Evolutionary conservation across 2,888 invertebrate species (phyloP).

Genomic region (Cheilosia soror): DNA sequence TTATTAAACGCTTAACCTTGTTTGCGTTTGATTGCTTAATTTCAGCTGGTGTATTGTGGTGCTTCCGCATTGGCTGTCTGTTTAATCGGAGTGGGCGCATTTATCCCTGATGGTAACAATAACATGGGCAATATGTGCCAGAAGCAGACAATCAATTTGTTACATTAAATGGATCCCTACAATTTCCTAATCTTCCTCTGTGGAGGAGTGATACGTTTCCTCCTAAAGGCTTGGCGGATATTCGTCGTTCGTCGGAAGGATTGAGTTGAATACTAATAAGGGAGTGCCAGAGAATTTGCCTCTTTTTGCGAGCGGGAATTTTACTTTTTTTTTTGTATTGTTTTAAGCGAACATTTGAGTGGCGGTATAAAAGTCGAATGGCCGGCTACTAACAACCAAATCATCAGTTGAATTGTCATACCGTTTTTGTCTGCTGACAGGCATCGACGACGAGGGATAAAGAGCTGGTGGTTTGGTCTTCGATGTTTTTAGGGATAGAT

Average conservation of each 20-base stretch:
- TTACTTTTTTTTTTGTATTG: neutral
- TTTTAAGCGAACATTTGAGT: slow-evolving; percentile 29
- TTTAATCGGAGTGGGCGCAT: slow-evolving; percentile 53
- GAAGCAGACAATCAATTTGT: slow-evolving; percentile 60
- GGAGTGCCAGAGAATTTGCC: slow-evolving; percentile 23
- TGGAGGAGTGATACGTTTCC: neutral
- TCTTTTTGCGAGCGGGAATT: neutral
- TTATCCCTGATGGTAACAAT: slow-evolving; percentile 50
- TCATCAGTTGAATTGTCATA: slow-evolving; percentile 70
- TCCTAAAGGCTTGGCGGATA: slow-evolving; percentile 23
- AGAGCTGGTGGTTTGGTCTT: neutral
- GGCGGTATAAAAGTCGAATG: slow-evolving; percentile 14
- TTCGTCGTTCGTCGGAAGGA: slow-evolving; percentile 23
- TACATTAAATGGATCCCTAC: slow-evolving; percentile 43
- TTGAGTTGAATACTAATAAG: slow-evolving; percentile 70
- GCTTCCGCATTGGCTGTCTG: slow-evolving; percentile 10
- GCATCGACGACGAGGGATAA: neutral
- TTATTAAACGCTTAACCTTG: slow-evolving; percentile 56
- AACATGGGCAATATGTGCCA: slow-evolving; percentile 56
- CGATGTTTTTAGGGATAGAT: slow-evolving; percentile 14
- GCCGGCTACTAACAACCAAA: slow-evolving; percentile 56
- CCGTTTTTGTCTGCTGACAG: slow-evolving; percentile 43
- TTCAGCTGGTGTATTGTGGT: slow-evolving; percentile 7
- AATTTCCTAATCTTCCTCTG: slow-evolving; percentile 12
- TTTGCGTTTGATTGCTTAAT: slow-evolving; percentile 67